Conservation (phyloP, 2,888 invertebrate genomes). For the Octodonta nipae region DNA sequence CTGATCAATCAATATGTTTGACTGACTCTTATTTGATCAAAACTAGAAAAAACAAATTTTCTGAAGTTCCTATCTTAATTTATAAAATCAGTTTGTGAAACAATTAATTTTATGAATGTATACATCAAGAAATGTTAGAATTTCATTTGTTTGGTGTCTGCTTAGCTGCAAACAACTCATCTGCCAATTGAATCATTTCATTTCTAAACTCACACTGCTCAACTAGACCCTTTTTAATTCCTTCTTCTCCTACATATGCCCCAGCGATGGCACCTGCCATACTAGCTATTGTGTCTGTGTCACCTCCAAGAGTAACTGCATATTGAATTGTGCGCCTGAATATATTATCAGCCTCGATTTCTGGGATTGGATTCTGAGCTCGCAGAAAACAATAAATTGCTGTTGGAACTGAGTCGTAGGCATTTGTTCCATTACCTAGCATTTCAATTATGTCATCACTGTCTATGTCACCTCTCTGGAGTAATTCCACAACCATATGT, state of each 20-base stretch:
- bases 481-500: slow-evolving; percentile 38
- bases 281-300: slow-evolving; percentile 63
- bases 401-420: slow-evolving; percentile 57
- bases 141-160: too few species aligned
- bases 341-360: slow-evolving; percentile 42
- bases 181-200: slow-evolving; percentile 41
- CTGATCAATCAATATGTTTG: too few species aligned
- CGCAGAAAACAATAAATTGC: slow-evolving; percentile 56
- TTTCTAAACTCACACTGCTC: slow-evolving; percentile 47
- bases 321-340: slow-evolving; percentile 53
- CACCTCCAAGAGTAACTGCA: slow-evolving; percentile 60
- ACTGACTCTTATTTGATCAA: too few species aligned
- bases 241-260: slow-evolving; percentile 49
- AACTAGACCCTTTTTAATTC: slow-evolving; percentile 38
- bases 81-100: too few species aligned
- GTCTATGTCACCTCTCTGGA: slow-evolving; percentile 33
- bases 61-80: too few species aligned
- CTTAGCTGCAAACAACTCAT: slow-evolving; percentile 31
- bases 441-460: slow-evolving; percentile 39
- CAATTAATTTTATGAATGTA: too few species aligned
- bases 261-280: slow-evolving; percentile 62
- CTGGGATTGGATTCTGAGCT: slow-evolving; percentile 37
- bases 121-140: too few species aligned
- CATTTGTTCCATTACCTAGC: slow-evolving; percentile 48
- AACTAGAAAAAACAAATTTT: too few species aligned